Base-by-base conservation (phyloP, 2,888 invertebrate species). In the Ceratothoa steindachneri region DNA sequence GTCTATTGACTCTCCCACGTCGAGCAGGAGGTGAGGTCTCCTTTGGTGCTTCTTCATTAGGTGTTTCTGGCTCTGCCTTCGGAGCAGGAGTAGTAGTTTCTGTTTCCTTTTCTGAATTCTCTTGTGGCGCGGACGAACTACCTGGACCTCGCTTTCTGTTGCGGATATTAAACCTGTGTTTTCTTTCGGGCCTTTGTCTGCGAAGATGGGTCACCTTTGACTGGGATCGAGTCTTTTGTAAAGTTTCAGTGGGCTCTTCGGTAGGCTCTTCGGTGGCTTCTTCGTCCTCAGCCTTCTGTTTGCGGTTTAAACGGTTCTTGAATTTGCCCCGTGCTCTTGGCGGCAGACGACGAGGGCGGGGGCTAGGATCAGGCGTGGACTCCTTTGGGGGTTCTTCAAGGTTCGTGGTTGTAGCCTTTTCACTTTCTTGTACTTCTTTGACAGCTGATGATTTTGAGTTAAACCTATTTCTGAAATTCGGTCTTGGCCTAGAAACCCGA, bases 351-450 rank as follows among this genome's bases (percentile, higher is more conserved):
- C 41, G 41, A 41, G 41, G 15, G 15, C 41, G 41, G 9, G 53
- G 53, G 55, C 31, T 73, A 9, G 41, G 31, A 27, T 29, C 2
- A n/a, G 29, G 15, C 28, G 31, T 19, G 29, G 53, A 9, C 27
- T 27, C 27, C 27, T n/a, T 19, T 69, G 30, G 30, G 68, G 69
- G 30, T 73, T 73, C 41, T 30, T 73, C 41, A n/a, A 41, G 7
- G 15, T 41, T 15, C 15, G 15, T 15, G 15, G 41, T 41, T 9
- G 41, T 41, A 41, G 5, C 41, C 7, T 5, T 15, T 9, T 5
- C 41, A 41, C 7, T 15, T 41, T 41, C 41, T 41, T 41, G 5
- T 41, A 15, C 15, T 41, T 5, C 41, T 15, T 41, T 15, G 15
- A 9, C 41, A 5, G 41, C 15, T 9, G 41, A 41, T 41, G 41